Percentiles rank a stretch among this genome's conserved stretches.
phyloP scores from a whole-genome alignment of 35 echinoderm and acorn worm species.

The Apostichopus japonicus region DNA sequence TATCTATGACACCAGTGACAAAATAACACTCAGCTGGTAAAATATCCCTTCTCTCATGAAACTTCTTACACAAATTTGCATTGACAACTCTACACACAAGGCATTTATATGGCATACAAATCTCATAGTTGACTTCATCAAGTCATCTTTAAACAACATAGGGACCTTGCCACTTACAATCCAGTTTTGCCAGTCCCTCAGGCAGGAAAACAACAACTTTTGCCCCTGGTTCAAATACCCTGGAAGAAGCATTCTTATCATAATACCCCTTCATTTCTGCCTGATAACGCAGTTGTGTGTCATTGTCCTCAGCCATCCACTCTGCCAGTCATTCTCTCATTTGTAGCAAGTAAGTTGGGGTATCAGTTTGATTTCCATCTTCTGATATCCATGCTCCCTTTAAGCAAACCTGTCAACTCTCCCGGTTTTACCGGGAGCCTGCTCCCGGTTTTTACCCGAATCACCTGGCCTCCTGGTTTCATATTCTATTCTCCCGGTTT shows the following conservation, averaged over 20 bases:
- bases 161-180: conserved; percentile 55
- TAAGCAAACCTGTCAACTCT: no score
- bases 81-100: neutral
- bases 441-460: no score
- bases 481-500: no score
- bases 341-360: neutral
- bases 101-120: neutral
- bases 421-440: no score
- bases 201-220: conserved; percentile 43
- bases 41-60: no score
- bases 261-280: conserved; percentile 20
- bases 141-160: conserved; percentile 14
- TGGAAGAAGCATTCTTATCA: conserved; percentile 27
- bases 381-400: neutral
- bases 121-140: conserved; percentile 49
- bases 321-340: conserved; percentile 8
- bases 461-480: no score
- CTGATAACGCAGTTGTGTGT: neutral
- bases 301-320: conserved; percentile 19
- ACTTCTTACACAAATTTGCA: neutral
- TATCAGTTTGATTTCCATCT: neutral
- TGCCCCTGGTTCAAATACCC: conserved; percentile 47
- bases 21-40: no score
- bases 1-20: neutral
- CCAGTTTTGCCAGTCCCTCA: conserved; percentile 33